Base-by-base conservation (phyloP, 2,113 vertebrate genomes). In the Trichomycterus rosablanca region DNA sequence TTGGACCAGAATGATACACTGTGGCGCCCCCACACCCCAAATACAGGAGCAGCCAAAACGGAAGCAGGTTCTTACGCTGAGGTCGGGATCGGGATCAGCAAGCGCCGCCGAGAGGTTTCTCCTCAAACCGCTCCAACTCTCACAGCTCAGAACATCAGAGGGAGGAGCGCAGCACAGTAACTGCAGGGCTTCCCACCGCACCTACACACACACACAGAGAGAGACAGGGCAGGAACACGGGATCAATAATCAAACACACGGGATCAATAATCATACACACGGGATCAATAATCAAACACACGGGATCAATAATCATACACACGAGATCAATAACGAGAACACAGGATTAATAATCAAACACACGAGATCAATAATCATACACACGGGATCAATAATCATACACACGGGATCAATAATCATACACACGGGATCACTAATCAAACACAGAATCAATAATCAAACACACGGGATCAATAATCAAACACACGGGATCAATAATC, bases 101-200 rank as follows among this genome's bases (percentile, higher is more conserved):
- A 98, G 88, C 18, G 84, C 87, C 0, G 63, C 10, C 0, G 79
- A 88, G 11, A 98, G 87, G 59, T 89, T 91, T 75, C 86, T 86
- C 18, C 84, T 84, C 55, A 98, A 86, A 70, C 74, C 70, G 40
- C 78, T 86, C 95, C 95, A 97, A 22, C 86, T 88, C 78, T 96
- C 93, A 57, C 89, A 93, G 78, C 84, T 92, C 61, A 98, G 77
- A 15, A 97, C 81, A 18, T 97, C 93, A 11, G 94, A 93, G 0
- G 89, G 90, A 11, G 94, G 89, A 2, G 91, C 91, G 22, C 83
- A 81, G 71, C 90, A 93, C 4, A 98, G 81, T 0, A 57, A 83
- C 70, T 92, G 90, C 63, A 98, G 78, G 2, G 93, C 96, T 70
- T 95, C 90, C 48, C 86, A 87, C 6, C 92, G 89, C 60, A 96